These are phyloP conservation scores for Stenodema calcarata DNA, from an alignment of 2,888 invertebrate species.

Conservation along the genomic window DNA sequence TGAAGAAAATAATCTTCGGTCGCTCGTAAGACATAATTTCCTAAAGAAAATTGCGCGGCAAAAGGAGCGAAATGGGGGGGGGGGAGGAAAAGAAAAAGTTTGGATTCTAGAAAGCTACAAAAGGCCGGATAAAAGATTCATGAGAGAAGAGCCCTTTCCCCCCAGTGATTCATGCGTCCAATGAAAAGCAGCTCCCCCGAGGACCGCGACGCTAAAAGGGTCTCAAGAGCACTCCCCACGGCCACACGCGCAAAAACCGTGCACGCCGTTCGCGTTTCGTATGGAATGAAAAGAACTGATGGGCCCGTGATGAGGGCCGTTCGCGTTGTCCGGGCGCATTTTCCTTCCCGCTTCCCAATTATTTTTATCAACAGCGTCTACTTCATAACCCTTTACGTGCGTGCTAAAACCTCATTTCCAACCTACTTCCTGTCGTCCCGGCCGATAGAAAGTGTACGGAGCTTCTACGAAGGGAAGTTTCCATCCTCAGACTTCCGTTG, in stretches of 20 bases:
- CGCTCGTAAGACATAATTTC: no score
- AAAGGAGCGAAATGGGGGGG: not conserved
- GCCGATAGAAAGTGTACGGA: no score
- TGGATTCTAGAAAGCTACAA: not conserved
- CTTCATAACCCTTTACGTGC: constrained; percentile 3
- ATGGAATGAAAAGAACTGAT: not conserved
- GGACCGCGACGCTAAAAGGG: constrained; percentile 7
- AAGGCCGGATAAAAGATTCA: constrained; percentile 11
- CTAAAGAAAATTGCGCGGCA: not conserved
- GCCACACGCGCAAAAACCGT: not conserved
- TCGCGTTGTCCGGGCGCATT: constrained; percentile 1
- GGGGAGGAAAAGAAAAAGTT: not conserved
- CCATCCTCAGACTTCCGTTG: not conserved
- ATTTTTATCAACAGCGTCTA: not conserved
- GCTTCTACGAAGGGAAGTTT: not conserved
- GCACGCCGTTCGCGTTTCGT: not conserved
- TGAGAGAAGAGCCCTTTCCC: not conserved
- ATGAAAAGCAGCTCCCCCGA: not conserved
- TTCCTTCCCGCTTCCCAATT: not conserved
- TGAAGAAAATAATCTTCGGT: no score
- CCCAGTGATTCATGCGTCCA: constrained; percentile 1
- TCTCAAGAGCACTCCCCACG: not conserved
- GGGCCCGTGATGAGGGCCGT: not conserved
- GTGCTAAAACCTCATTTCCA: constrained; percentile 29
- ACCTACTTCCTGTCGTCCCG: not conserved